Percentiles rank a stretch among this genome's conserved stretches.
phyloP scores from a whole-genome alignment of 2,113 vertebrate species.

The Neotoma lepida region DNA sequence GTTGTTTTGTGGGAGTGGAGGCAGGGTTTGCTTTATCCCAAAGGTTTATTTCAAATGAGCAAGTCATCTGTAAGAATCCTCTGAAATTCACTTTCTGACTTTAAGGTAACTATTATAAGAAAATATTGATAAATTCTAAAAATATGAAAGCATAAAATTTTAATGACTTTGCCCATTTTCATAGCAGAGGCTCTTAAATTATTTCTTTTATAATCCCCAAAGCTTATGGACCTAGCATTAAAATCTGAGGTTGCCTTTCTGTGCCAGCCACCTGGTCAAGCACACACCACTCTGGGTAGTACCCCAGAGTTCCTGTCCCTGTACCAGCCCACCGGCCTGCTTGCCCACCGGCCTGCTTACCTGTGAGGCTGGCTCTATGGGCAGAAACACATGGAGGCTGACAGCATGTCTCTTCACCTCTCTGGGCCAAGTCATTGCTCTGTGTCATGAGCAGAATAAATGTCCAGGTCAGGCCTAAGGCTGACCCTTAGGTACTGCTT shows the following conservation, averaged over 20 bases:
- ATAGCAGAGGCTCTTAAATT: not conserved
- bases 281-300: not conserved
- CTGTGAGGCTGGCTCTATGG: not conserved
- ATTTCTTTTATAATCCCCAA: not conserved
- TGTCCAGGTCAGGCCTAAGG: not conserved
- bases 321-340: fast-evolving
- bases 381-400: not conserved
- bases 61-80: not conserved
- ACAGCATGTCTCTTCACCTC: not conserved
- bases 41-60: not conserved
- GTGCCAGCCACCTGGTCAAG: not conserved
- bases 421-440: not conserved
- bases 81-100: not conserved
- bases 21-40: not conserved
- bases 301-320: not conserved
- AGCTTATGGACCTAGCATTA: not conserved
- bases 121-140: constrained; percentile 25
- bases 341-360: not conserved
- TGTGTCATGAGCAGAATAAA: not conserved
- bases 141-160: not conserved
- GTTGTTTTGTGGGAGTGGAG: not conserved
- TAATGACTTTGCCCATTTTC: not conserved
- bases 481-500: not conserved
- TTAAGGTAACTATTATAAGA: constrained; percentile 7
- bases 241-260: not conserved